These are phyloP conservation scores for Hydropotes inermis DNA, from an alignment of 2,113 vertebrate genomes.

Conservation along the genomic window DNA sequence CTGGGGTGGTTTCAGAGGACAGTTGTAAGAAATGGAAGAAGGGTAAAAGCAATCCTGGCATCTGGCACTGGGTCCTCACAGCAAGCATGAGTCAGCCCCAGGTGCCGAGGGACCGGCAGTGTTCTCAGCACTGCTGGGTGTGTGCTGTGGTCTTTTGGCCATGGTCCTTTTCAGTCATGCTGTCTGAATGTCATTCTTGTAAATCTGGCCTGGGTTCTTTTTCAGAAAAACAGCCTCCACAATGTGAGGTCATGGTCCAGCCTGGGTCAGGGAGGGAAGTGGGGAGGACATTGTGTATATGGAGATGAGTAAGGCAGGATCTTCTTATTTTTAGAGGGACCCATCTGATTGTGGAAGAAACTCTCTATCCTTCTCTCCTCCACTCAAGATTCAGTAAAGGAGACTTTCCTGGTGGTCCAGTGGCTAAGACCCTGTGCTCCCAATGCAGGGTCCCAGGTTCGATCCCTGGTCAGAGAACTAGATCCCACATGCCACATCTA, in stretches of 20 bases:
- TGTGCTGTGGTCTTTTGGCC: slow-evolving; percentile 59
- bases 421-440: background rate
- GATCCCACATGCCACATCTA: background rate
- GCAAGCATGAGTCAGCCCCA: slow-evolving; percentile 58
- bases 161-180: background rate
- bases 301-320: background rate
- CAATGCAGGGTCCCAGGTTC: background rate
- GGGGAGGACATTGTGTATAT: background rate
- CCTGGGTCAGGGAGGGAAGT: background rate
- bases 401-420: background rate
- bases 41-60: slow-evolving; percentile 25
- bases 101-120: slow-evolving; percentile 55
- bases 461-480: background rate
- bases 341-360: background rate
- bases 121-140: slow-evolving; percentile 50
- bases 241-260: slow-evolving; percentile 51
- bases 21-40: background rate
- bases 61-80: slow-evolving; percentile 10
- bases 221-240: slow-evolving; percentile 59
- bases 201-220: slow-evolving; percentile 48
- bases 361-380: background rate
- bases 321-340: background rate
- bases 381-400: background rate
- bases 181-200: slow-evolving; percentile 38
- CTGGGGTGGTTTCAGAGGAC: background rate